Percentiles rank a stretch among this genome's conserved stretches.
phyloP scores from a whole-genome alignment of 2,113 vertebrate species.

The Stegastes partitus region DNA sequence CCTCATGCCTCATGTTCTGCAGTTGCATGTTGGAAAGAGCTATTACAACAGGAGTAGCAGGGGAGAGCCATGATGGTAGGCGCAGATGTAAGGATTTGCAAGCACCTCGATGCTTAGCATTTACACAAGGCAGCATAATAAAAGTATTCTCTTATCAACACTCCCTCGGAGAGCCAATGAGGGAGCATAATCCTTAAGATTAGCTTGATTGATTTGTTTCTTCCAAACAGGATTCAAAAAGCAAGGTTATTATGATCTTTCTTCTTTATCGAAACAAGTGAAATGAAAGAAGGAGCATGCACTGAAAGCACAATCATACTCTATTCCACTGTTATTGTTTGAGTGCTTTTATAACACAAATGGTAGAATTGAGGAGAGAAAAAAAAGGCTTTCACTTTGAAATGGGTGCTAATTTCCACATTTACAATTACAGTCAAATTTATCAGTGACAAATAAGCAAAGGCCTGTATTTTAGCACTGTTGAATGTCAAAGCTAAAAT shows the following conservation, averaged over 20 bases:
- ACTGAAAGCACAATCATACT: conserved; percentile 32
- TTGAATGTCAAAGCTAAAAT: neutral
- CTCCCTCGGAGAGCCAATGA: conserved; percentile 48
- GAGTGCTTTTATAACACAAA: conserved; percentile 19
- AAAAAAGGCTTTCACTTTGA: neutral
- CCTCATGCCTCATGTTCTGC: conserved; percentile 51
- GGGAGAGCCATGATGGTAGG: conserved; percentile 44
- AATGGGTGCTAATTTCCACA: conserved; percentile 6
- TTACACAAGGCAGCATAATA: conserved; percentile 50
- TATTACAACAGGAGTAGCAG: conserved; percentile 43
- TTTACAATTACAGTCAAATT: conserved; percentile 1
- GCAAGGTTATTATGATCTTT: conserved; percentile 40
- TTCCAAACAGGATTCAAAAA: conserved; percentile 47
- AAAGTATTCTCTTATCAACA: conserved; percentile 59
- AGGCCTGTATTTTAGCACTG: neutral
- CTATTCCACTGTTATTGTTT: conserved; percentile 10
- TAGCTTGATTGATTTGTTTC: conserved; percentile 68
- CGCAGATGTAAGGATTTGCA: conserved; percentile 65
- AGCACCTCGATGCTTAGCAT: conserved; percentile 49
- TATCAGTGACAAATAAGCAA: conserved; percentile 8
- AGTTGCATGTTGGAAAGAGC: conserved; percentile 47
- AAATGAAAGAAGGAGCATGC: conserved; percentile 20
- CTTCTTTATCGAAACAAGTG: conserved; percentile 31
- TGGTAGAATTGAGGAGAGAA: neutral
- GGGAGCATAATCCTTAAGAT: conserved; percentile 58